A percentile compares a stretch with the other conserved stretches of the same genome.
Conservation (phyloP, 2,113 vertebrate genomes). For the Syrmaticus mikado region DNA sequence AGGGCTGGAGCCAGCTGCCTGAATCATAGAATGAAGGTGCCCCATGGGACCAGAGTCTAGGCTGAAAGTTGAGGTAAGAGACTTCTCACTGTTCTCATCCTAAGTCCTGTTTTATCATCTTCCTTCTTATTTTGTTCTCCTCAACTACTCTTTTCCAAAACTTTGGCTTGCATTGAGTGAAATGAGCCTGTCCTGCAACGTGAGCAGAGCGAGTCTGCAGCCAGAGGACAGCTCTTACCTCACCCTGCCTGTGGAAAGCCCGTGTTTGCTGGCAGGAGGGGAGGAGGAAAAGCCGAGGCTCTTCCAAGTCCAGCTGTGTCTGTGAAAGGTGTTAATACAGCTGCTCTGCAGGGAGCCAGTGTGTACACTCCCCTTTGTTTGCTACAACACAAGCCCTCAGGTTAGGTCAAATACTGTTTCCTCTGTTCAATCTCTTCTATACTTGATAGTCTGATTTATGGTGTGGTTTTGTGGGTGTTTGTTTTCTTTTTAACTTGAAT, state of each 20-base stretch:
- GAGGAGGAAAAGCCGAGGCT: not conserved
- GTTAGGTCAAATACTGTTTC: not conserved
- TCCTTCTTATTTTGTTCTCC: not conserved
- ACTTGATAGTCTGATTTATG: not conserved
- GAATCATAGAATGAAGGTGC: accelerated
- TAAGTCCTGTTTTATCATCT: not conserved
- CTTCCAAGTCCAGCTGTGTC: not conserved
- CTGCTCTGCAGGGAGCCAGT: not conserved
- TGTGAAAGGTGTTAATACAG: not conserved
- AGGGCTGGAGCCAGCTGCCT: not conserved
- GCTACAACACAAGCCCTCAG: not conserved
- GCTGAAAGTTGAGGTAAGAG: not conserved
- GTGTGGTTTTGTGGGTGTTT: not conserved
- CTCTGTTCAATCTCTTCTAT: not conserved
- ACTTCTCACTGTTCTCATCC: not conserved
- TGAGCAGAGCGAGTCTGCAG: not conserved
- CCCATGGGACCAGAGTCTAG: not conserved
- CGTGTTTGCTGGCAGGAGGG: not conserved
- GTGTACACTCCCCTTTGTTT: not conserved
- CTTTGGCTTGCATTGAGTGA: not conserved
- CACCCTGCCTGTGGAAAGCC: not conserved
- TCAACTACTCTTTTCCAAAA: not conserved
- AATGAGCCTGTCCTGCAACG: not conserved
- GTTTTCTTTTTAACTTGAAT: not conserved
- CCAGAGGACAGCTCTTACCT: not conserved